phyloP scores from a whole-genome alignment of 2,113 vertebrate genomes.

The Elephas maximus region DNA sequence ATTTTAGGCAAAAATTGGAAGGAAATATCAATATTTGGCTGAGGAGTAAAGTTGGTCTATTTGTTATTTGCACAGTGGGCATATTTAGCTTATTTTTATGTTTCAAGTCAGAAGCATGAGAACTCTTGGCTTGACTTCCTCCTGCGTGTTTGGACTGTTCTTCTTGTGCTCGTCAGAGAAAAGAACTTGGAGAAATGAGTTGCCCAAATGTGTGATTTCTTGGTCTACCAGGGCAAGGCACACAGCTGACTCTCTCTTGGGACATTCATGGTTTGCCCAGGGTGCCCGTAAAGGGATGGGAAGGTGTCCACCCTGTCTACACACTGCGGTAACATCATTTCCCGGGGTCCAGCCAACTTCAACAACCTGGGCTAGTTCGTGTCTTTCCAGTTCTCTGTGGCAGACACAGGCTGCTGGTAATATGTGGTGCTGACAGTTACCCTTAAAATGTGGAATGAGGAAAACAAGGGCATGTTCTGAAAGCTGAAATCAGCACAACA shows the following conservation, averaged over 20 bases:
- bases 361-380: not conserved
- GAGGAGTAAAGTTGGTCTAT: slow-evolving; percentile 37
- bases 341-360: not conserved
- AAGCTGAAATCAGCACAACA: not conserved
- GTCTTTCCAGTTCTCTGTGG: not conserved
- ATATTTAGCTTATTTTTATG: slow-evolving; percentile 62
- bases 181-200: slow-evolving; percentile 15
- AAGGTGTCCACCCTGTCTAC: not conserved
- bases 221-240: not conserved
- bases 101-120: slow-evolving; percentile 38
- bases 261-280: not conserved
- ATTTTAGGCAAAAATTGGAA: slow-evolving; percentile 48
- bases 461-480: not conserved
- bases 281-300: not conserved
- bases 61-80: slow-evolving; percentile 51
- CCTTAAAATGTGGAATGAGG: not conserved
- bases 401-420: not conserved
- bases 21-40: slow-evolving; percentile 75
- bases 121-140: slow-evolving; percentile 34
- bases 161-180: slow-evolving; percentile 36
- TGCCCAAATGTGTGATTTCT: slow-evolving; percentile 2
- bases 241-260: not conserved
- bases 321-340: not conserved
- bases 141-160: not conserved
- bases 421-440: not conserved